Conservation (phyloP, 2,113 vertebrate species). For the Otus sunia region DNA sequence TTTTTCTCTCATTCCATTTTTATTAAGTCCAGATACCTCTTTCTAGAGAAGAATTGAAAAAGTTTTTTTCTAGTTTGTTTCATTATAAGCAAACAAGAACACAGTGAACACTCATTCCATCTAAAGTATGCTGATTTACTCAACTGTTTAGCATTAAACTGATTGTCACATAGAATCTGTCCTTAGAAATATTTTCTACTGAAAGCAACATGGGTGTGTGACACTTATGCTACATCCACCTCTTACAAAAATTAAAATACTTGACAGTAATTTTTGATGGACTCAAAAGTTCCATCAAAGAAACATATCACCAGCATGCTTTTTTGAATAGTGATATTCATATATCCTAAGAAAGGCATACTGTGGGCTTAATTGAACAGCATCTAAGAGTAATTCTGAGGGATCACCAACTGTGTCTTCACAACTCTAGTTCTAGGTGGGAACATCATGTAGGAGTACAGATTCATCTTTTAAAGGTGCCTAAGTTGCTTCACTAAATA, state of each 20-base stretch:
- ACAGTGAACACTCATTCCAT: background rate
- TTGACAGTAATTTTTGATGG: slow-evolving; percentile 18
- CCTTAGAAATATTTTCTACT: background rate
- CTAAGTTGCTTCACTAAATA: background rate
- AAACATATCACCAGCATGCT: background rate
- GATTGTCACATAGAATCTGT: background rate
- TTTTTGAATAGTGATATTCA: slow-evolving; percentile 18
- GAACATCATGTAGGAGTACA: slow-evolving; percentile 33
- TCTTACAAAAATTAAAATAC: background rate
- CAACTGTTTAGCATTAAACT: background rate
- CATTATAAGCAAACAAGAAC: background rate
- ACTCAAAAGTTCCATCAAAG: background rate
- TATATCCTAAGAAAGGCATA: slow-evolving; percentile 31
- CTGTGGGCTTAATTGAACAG: slow-evolving; percentile 36
- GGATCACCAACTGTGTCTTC: slow-evolving; percentile 46
- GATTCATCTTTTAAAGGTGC: background rate
- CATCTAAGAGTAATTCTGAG: slow-evolving; percentile 4
- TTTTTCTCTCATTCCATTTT: background rate
- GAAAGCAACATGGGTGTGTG: background rate
- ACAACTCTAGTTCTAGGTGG: slow-evolving; percentile 30
- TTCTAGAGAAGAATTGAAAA: background rate
- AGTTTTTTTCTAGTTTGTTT: background rate
- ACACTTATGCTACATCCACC: background rate
- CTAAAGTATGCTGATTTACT: background rate
- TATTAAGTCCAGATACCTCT: background rate